Evolutionary conservation across 2,888 invertebrate species (phyloP).

Genomic region (Folsomia manolachei): DNA sequence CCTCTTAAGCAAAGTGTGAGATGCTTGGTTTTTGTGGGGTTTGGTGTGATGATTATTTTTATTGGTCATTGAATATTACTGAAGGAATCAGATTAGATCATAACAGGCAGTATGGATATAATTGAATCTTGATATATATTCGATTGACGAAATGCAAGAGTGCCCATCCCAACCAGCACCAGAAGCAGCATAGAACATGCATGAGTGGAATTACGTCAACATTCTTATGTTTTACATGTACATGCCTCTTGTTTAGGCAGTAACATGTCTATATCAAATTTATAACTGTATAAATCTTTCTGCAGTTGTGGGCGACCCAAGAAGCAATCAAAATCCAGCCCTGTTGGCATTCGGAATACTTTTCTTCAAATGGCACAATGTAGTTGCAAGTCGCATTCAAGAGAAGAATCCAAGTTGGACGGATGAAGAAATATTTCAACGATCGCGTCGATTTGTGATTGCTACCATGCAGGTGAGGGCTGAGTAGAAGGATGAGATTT

Average conservation of each 20-base stretch:
- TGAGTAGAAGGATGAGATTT: too few relatives aligned
- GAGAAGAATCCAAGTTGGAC: constrained; percentile 79
- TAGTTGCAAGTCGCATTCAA: constrained; percentile 76
- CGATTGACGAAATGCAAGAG: not conserved
- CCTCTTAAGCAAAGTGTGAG: too few relatives aligned
- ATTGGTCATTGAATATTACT: not conserved
- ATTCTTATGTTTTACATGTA: not conserved
- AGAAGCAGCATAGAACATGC: not conserved
- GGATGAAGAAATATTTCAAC: constrained; percentile 91
- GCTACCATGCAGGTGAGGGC: constrained; percentile 85
- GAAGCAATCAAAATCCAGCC: constrained; percentile 96
- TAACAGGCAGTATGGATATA: not conserved
- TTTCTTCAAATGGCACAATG: constrained; percentile 94
- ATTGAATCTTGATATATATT: not conserved
- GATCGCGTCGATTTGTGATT: constrained; percentile 81
- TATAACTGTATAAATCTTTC: not conserved
- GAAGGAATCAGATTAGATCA: constrained; percentile 1
- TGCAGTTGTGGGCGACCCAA: constrained; percentile 88
- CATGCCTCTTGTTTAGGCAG: not conserved
- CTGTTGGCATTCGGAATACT: constrained; percentile 87
- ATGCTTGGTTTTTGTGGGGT: too few relatives aligned
- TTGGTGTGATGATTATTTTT: too few relatives aligned
- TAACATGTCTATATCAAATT: not conserved
- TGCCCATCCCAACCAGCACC: not conserved
- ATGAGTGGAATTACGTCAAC: not conserved